Base-by-base conservation (phyloP, 2,888 invertebrate species). In the Cylloceria caligata region DNA sequence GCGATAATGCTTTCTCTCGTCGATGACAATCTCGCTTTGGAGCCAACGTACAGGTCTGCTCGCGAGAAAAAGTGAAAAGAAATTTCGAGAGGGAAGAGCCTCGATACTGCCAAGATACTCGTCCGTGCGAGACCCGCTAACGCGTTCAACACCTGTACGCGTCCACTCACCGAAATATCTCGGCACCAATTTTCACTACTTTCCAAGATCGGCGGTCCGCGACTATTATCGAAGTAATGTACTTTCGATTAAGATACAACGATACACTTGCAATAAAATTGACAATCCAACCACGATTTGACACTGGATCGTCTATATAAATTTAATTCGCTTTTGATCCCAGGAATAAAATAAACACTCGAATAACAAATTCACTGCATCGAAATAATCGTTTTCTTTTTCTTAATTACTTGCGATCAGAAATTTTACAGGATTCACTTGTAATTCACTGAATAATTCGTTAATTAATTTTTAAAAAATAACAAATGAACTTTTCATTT, bases 171-270 rank as follows among this genome's bases (percentile, higher is more conserved):
- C 72, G 74, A 81, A 81, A 83, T 83, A 78, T 75, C 83, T 81
- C 80, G 67, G 39, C 36, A 39, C 27, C 76, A 64, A 88, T 89
- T 88, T 88, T 88, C 88, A 88, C 86, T 77, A 89, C 89, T 89
- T 88, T 89, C 85, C 80, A 79, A 80, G 60, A 34, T 47, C 60
- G 69, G 49, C 30, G 72, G 36, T n/a, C 30, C 77, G 81, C 52
- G 45, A 68, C 60, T 67, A 71, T 30, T 57, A 78, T 62, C 75
- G 30, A 42, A 21, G 74, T 11, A 2, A 30, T 34, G n/a, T 1
- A 77, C 49, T 45, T 24, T 6, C 36, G 52, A 69, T 81, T 73
- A 64, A 47, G 5, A 30, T 11, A 6, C 45, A 30, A 39, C 36
- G 24, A 69, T 57, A 4, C 39, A 30, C 57, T 24, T 7, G 11